These are phyloP conservation scores for Rhagologus leucostigma DNA, from an alignment of 2,113 vertebrate genomes.

Conservation along the genomic window DNA sequence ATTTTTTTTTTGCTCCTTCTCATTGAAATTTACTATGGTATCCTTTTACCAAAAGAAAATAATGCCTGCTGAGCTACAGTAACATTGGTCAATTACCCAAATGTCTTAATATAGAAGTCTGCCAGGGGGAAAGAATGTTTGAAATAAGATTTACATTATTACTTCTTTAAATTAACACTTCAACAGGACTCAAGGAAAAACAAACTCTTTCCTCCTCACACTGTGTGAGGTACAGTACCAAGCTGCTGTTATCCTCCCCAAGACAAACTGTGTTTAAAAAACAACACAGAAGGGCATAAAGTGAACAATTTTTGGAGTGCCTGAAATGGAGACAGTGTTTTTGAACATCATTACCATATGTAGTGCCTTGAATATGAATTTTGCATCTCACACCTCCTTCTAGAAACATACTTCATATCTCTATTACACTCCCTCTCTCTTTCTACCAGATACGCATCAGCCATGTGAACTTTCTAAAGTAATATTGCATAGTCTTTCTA, in stretches of 20 bases:
- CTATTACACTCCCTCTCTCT: neutral
- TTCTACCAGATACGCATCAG: neutral
- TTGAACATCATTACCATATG: neutral
- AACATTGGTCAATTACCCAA: slow-evolving; percentile 33
- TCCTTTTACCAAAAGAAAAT: slow-evolving; percentile 60
- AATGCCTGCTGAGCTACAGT: slow-evolving; percentile 44
- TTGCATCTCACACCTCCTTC: neutral
- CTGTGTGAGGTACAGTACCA: slow-evolving; percentile 41
- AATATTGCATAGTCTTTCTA: neutral
- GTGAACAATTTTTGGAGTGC: neutral
- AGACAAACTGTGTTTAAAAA: neutral
- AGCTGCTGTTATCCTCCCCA: neutral
- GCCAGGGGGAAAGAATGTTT: neutral
- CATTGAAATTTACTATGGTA: slow-evolving; percentile 37
- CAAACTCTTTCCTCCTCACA: slow-evolving; percentile 2
- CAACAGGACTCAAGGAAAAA: slow-evolving; percentile 32
- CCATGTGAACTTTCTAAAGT: neutral
- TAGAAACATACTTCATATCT: neutral
- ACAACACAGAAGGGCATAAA: neutral
- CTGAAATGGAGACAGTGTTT: neutral
- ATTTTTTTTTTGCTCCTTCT: neutral
- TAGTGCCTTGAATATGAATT: neutral
- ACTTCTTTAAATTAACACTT: slow-evolving; percentile 66
- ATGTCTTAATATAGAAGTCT: slow-evolving; percentile 46
- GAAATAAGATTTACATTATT: slow-evolving; percentile 58